phyloP scores from a whole-genome alignment of 2,888 invertebrate genomes.

The Petrophora chlorosata region DNA sequence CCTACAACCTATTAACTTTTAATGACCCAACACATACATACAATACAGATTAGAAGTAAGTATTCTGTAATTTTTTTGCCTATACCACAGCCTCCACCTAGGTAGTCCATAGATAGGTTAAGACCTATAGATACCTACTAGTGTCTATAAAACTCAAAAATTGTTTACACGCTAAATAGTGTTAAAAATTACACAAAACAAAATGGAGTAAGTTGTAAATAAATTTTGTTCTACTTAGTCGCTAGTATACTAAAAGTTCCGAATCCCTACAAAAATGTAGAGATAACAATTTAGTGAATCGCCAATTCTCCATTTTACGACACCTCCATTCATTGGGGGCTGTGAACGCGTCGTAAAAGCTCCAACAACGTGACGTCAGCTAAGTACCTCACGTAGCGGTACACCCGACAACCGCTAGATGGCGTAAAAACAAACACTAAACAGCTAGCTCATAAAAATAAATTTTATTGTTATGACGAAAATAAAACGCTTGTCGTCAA shows the following conservation, averaged over 20 bases:
- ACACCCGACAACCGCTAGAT: constrained; percentile 58
- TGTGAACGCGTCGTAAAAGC: constrained; percentile 66
- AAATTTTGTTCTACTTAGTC: constrained; percentile 11
- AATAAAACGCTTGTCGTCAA: constrained; percentile 84
- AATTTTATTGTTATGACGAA: constrained; percentile 84
- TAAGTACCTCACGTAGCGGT: constrained; percentile 54
- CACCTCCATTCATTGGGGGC: constrained; percentile 66
- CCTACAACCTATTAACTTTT: too few species aligned
- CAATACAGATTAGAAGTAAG: too few species aligned
- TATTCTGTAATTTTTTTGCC: too few species aligned
- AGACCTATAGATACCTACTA: too few species aligned
- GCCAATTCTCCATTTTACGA: constrained; percentile 67
- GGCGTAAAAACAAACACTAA: constrained; percentile 65
- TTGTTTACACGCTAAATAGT: too few species aligned
- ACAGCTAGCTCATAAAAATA: constrained; percentile 74
- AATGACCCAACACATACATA: too few species aligned
- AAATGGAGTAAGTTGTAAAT: constrained; percentile 8
- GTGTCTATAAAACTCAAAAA: too few species aligned
- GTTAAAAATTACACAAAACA: too few species aligned
- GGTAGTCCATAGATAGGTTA: too few species aligned
- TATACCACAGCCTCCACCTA: too few species aligned
- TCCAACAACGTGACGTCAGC: constrained; percentile 62
- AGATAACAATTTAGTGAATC: constrained; percentile 45
- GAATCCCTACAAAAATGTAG: constrained; percentile 37
- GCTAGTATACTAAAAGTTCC: constrained; percentile 23